phyloP scores from a whole-genome alignment of 2,113 vertebrate species.

The Sapajus apella region DNA sequence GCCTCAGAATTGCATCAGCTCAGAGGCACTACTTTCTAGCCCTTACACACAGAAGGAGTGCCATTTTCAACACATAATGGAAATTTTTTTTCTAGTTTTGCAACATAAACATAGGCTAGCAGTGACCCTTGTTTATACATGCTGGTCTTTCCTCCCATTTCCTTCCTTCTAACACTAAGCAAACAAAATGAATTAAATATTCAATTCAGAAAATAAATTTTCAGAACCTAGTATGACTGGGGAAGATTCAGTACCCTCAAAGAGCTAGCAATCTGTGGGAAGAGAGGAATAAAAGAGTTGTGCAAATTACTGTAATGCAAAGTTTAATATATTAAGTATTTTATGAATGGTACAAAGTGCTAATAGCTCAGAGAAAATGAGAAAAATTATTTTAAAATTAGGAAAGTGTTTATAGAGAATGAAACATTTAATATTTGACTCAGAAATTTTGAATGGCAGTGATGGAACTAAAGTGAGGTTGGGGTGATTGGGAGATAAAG shows the following conservation, averaged over 20 bases:
- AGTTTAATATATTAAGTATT: background rate
- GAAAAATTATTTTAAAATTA: conserved; percentile 37
- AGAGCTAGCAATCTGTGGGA: background rate
- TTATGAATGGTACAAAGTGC: conserved; percentile 26
- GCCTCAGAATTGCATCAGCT: background rate
- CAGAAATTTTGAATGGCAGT: background rate
- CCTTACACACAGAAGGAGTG: background rate
- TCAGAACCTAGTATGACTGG: background rate
- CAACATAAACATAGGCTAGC: background rate
- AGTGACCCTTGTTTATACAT: background rate
- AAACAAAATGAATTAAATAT: conserved; percentile 5
- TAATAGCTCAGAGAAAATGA: conserved; percentile 4
- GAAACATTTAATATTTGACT: background rate
- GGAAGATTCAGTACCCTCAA: background rate
- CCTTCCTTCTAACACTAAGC: background rate
- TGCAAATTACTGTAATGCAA: background rate
- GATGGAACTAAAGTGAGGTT: background rate
- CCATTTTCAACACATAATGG: background rate
- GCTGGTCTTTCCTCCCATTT: background rate
- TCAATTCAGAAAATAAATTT: background rate
- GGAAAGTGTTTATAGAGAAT: background rate
- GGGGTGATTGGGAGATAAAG: background rate
- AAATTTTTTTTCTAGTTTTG: background rate
- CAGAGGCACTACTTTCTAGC: background rate
- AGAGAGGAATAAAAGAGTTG: background rate